Evolutionary conservation across 2,797 vertebrate species (phyloP), one percentile per base, ranked within the genome.

Genomic region (Macroramphosus scolopax): DNA sequence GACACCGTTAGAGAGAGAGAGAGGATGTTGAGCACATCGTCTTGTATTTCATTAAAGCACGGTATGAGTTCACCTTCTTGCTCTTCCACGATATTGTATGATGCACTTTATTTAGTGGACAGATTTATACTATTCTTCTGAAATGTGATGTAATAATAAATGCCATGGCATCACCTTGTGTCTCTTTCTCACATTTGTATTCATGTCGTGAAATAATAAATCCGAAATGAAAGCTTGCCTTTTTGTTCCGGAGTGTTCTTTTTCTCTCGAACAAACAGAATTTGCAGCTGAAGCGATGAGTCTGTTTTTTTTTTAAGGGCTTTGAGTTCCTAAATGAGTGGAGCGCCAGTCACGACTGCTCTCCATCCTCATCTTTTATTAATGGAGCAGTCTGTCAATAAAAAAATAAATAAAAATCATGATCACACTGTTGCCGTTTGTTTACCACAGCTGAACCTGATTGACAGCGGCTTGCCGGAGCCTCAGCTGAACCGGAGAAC

Each of bases 321-420:
- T 41, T n/a, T 38, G 44, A 61, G 55, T 43, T 81, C 42, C 52
- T 51, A 26, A 44, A 72, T 61, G 52, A 22, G 15, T 26, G 60
- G 55, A 30, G 59, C n/a, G 57, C 60, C 44, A 75, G 80, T 86
- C 86, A 86, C 77, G 79, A 81, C 77, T 79, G 28, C 59, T 77
- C 68, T 71, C 76, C 49, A 51, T 76, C 62, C 72, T 83, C 77
- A 79, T 87, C 58, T 75, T 68, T 85, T 86, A 87, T 86, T 80
- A 45, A 88, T 78, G 63, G 16, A 10, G 31, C 57, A 78, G 60
- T 68, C 80, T 77, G 82, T 86, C 78, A 64, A 82, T 82, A 78
- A 67, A 71, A 71, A 77, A 76, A 69, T 64, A 77, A 63, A 52
- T 24, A 58, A 51, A 62, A 35, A 12, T 3, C 11, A 66, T 16